phyloP scores from a whole-genome alignment of 2,797 vertebrate genomes.

The Sebastolobus altivelis region DNA sequence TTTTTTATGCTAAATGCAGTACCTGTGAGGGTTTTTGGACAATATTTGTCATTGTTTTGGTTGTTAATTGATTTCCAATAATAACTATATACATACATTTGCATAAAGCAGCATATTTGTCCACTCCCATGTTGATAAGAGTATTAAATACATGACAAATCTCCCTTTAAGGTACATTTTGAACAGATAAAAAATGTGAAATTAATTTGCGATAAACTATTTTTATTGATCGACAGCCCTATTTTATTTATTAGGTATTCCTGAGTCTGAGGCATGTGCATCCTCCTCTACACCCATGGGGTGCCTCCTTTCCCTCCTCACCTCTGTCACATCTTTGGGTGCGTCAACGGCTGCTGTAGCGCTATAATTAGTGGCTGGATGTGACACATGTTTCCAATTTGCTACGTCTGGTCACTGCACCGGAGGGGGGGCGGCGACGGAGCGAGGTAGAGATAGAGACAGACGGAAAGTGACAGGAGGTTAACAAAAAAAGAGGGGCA shows the following conservation, averaged over 20 bases:
- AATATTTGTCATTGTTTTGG: too few relatives aligned
- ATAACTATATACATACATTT: too few relatives aligned
- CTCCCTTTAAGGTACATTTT: too few relatives aligned
- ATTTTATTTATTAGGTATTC: not conserved
- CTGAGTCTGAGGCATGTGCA: not conserved
- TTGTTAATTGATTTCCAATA: too few relatives aligned
- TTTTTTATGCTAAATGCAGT: too few relatives aligned
- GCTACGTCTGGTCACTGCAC: conserved; percentile 70
- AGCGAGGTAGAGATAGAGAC: conserved; percentile 65
- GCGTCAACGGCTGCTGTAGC: conserved; percentile 54
- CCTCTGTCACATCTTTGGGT: conserved; percentile 60
- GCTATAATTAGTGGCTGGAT: conserved; percentile 80
- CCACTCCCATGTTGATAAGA: too few relatives aligned
- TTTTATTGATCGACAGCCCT: not conserved
- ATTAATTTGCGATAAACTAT: too few relatives aligned
- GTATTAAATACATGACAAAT: too few relatives aligned
- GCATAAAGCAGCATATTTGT: too few relatives aligned
- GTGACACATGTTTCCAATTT: conserved; percentile 86
- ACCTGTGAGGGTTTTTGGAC: too few relatives aligned
- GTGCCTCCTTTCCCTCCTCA: conserved; percentile 30
- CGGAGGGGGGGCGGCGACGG: conserved; percentile 19
- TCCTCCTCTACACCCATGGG: not conserved
- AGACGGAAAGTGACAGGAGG: conserved; percentile 59
- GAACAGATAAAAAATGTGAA: too few relatives aligned
- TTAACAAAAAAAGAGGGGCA: not conserved